Conservation (phyloP, 2,797 vertebrate genomes). For the Ambastaia sidthimunki region DNA sequence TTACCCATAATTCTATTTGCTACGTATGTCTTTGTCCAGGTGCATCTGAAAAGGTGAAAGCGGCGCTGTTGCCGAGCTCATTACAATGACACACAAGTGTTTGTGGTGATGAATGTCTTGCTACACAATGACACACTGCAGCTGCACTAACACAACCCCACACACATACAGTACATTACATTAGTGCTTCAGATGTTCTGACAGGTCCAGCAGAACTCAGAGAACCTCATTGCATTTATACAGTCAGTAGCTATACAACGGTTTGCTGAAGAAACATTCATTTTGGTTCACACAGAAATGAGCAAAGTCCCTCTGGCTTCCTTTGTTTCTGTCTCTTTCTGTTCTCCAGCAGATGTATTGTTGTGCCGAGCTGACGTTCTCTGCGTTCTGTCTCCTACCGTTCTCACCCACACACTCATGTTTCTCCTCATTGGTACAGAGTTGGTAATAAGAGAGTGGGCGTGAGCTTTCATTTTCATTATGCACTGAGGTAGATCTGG, state of each 20-base stretch:
- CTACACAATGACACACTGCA: constrained; percentile 33
- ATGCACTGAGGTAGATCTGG: constrained; percentile 43
- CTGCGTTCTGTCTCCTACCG: constrained; percentile 69
- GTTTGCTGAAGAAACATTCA: constrained; percentile 50
- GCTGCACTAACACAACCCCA: constrained; percentile 34
- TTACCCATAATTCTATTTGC: neutral
- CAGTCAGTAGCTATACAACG: neutral
- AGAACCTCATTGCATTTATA: neutral
- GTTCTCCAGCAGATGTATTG: constrained; percentile 65
- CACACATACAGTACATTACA: constrained; percentile 13
- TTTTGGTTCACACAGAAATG: constrained; percentile 18
- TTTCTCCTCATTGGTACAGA: constrained; percentile 35
- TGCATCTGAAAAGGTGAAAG: neutral
- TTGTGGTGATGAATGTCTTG: constrained; percentile 7
- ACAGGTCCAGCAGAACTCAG: neutral
- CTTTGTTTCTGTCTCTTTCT: constrained; percentile 34
- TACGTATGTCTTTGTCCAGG: neutral
- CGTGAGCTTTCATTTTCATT: constrained; percentile 53
- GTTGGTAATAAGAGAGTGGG: constrained; percentile 59
- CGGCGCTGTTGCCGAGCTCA: neutral
- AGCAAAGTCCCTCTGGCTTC: constrained; percentile 13
- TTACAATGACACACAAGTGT: neutral
- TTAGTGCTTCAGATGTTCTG: constrained; percentile 11
- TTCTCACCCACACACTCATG: constrained; percentile 68
- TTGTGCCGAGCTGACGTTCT: constrained; percentile 65